Conservation (phyloP, 2,888 invertebrate genomes). For the Aleiodes leptofemur region DNA sequence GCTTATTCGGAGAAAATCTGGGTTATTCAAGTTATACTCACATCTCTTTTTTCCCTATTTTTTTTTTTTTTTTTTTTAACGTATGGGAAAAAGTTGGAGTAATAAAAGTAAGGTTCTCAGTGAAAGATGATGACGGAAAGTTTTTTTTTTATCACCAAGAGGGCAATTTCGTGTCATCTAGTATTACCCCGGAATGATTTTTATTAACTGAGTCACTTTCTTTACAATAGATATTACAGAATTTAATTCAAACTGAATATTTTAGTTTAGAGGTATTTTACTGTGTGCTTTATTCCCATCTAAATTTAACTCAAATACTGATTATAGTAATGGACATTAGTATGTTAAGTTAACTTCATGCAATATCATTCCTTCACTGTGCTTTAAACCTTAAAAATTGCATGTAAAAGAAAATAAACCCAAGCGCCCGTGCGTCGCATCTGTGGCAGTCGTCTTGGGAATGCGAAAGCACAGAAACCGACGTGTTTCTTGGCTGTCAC, state of each 20-base stretch:
- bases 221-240: too few relatives aligned
- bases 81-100: not conserved
- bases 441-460: conserved; percentile 33
- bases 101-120: not conserved
- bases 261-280: too few relatives aligned
- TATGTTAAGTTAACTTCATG: conserved; percentile 5
- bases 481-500: conserved; percentile 66
- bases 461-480: conserved; percentile 24
- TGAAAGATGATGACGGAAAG: conserved; percentile 4
- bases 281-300: not conserved
- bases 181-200: not conserved
- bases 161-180: not conserved
- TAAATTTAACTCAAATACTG: conserved; percentile 12
- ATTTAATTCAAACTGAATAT: too few relatives aligned
- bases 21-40: conserved; percentile 13
- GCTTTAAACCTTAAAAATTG: conserved; percentile 23
- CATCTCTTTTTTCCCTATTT: conserved; percentile 3
- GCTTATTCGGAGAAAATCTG: conserved; percentile 24
- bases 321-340: conserved; percentile 27
- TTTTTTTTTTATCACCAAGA: not conserved
- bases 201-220: not conserved
- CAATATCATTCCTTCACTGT: not conserved
- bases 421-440: conserved; percentile 20
- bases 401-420: conserved; percentile 15
- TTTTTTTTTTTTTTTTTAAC: not conserved